Conservation (phyloP, 2,888 invertebrate genomes). For the Xestia c-nigrum region DNA sequence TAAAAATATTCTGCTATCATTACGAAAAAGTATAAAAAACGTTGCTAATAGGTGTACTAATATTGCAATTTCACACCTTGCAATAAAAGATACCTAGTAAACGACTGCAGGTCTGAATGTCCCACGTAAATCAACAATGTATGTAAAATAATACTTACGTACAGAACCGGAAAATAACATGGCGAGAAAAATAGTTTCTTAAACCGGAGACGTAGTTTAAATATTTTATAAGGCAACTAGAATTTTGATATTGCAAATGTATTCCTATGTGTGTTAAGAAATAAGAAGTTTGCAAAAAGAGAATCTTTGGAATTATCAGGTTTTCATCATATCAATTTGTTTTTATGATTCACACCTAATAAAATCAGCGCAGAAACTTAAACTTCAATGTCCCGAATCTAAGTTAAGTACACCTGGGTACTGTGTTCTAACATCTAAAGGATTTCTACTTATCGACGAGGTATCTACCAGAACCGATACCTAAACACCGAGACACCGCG, state of each 20-base stretch:
- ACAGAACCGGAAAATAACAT: conserved; percentile 39
- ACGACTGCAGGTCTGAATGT: not conserved
- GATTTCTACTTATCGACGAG: not conserved
- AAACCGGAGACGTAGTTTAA: too few species aligned
- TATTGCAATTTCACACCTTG: not conserved
- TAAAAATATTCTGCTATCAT: not conserved
- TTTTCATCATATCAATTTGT: not conserved
- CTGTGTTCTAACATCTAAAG: not conserved
- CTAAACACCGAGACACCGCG: not conserved
- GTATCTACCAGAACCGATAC: not conserved
- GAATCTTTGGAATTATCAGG: not conserved
- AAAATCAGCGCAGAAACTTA: not conserved
- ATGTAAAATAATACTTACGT: conserved; percentile 56
- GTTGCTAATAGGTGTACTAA: not conserved
- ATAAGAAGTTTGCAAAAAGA: not conserved
- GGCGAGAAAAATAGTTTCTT: conserved; percentile 30
- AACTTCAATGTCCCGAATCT: not conserved
- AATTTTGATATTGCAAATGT: not conserved
- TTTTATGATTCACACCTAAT: not conserved
- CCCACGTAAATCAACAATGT: conserved; percentile 50
- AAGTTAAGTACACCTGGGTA: not conserved
- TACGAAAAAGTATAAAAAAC: not conserved
- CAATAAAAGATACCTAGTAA: not conserved
- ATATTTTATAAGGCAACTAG: not conserved
- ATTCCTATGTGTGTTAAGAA: not conserved